phyloP scores from a whole-genome alignment of 2,113 vertebrate species.

The Grallaria varia region DNA sequence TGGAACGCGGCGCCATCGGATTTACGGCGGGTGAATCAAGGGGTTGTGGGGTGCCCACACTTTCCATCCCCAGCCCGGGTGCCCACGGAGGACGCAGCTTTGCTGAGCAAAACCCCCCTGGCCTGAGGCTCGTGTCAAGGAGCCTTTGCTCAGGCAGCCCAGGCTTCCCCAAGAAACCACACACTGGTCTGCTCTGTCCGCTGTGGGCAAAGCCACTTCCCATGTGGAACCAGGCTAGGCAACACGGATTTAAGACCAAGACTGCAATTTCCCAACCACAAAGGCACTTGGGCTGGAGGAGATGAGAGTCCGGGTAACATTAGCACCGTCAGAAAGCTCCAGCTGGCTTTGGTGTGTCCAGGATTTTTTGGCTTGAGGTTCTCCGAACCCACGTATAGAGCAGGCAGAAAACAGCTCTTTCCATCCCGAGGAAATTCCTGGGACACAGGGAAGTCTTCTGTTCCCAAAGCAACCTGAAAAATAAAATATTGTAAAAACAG shows the following conservation, averaged over 20 bases:
- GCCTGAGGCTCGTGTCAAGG: background rate
- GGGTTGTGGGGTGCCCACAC: background rate
- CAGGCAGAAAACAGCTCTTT: background rate
- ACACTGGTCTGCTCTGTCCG: background rate
- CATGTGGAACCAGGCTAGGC: background rate
- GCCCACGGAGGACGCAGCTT: background rate
- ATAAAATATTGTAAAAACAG: background rate
- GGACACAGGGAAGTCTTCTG: background rate
- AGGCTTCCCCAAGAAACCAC: background rate
- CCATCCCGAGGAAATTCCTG: background rate
- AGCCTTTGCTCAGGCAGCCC: background rate
- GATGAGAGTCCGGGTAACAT: background rate
- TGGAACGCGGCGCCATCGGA: background rate
- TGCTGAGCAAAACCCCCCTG: background rate
- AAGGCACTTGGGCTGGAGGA: background rate
- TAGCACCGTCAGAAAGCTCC: background rate
- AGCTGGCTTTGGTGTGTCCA: background rate
- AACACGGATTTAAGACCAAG: background rate
- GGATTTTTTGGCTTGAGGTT: slow-evolving; percentile 15
- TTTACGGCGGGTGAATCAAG: background rate
- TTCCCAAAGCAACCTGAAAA: background rate
- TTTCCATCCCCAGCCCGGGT: background rate
- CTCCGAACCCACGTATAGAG: background rate
- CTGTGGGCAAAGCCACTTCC: slow-evolving; percentile 51
- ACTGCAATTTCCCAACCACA: slow-evolving; percentile 29